Base-by-base conservation (phyloP, 2,888 invertebrate genomes). In the Ctenicera cuprea region DNA sequence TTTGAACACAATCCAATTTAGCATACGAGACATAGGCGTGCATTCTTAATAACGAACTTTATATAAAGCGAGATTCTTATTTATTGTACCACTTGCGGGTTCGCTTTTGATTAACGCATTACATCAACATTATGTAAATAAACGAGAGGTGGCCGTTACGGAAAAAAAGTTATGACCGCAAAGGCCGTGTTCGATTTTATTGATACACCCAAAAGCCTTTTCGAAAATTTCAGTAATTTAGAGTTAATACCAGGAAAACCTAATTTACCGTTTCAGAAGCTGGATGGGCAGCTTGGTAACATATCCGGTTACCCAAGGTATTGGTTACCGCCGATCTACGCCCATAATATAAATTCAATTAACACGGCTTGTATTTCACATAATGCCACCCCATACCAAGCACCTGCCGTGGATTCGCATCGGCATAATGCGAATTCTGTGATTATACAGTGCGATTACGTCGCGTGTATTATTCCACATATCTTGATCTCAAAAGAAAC, bases 261-360 rank as follows among this genome's bases (percentile, higher is more conserved):
- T 71, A 76, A 76, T 76, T 74, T 76, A 76, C 63, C n/a, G 75
- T 54, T 61, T 45, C 76, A 62, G 66, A 62, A 72, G 71, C 72
- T 59, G 68, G 52, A 63, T 45, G 50, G 41, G 64, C 71, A 45
- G 69, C 52, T 30, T 57, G 45, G 52, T 54, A 52, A 20, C 48
- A 38, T 52, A 65, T 69, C 72, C 66, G 71, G 74, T 76, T 72
- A 72, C 70, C 52, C 54, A 69, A 71, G 70, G 66, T 70, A 74
- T 64, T 75, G 69, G 62, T 70, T 70, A 67, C 74, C 72, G 76
- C 69, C 57, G 71, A 75, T 71, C 70, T 72, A 74, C 79, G 79
- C 77, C 80, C 77, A 78, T 79, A 78, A 78, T 79, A 80, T 79
- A 80, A 80, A 80, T 80, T 80, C 79, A 80, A 80, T 80, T 80